These are phyloP conservation scores for Ciconia stormi DNA, from an alignment of 2,113 vertebrate genomes.

Conservation along the genomic window DNA sequence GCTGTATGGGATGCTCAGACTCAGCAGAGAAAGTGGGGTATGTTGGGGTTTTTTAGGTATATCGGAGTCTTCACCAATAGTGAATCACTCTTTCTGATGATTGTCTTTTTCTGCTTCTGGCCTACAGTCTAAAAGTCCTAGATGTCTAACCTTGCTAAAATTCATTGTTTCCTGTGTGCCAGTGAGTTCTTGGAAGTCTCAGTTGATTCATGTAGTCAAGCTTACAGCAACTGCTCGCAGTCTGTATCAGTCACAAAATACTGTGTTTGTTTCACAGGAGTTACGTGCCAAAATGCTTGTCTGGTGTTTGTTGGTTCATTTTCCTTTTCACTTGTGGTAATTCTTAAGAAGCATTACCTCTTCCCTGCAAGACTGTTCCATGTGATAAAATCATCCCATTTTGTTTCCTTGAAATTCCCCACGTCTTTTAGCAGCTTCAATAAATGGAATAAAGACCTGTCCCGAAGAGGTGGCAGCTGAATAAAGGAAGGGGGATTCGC, in stretches of 20 bases:
- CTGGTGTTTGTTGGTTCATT: background rate
- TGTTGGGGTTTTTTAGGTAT: accelerated
- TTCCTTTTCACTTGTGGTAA: background rate
- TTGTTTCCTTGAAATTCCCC: background rate
- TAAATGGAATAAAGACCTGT: background rate
- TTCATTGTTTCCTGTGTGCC: background rate
- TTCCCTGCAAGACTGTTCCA: background rate
- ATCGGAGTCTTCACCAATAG: background rate
- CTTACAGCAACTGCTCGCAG: background rate
- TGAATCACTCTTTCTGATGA: background rate
- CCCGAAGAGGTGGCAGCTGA: background rate
- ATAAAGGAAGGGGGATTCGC: background rate
- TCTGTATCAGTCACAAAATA: background rate
- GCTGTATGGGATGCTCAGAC: background rate
- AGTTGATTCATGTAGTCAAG: accelerated
- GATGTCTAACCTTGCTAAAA: background rate
- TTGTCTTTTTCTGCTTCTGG: background rate
- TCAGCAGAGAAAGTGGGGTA: background rate
- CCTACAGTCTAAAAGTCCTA: background rate
- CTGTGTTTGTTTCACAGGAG: background rate
- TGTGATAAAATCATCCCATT: background rate
- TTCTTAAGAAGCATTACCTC: background rate
- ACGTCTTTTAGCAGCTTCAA: background rate
- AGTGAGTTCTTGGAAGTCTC: background rate
- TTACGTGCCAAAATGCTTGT: background rate